Base-by-base conservation (phyloP, 2,113 vertebrate species). In the Symphodus melops region DNA sequence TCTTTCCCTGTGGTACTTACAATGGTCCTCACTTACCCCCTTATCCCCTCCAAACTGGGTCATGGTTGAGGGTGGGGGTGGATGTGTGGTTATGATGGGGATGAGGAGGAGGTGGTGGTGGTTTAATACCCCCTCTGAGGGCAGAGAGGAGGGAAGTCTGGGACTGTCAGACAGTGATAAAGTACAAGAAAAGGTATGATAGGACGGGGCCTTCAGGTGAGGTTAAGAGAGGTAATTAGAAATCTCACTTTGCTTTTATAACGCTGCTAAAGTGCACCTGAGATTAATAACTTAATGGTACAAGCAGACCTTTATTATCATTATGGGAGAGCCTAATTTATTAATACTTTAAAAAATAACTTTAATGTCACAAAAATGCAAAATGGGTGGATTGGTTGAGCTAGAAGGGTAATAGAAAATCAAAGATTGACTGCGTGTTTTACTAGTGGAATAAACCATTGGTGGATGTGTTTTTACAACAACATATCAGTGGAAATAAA, bases 11-110 rank as follows among this genome's bases (percentile, higher is more conserved):
- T 86, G 87, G 89, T 81, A 54, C 80, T 87, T 85, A 86, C 88
- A 89, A 82, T 82, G 85, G 89, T 88, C 86, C 90, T 86, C 86
- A 82, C 87, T 92, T 87, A 89, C 90, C 85, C 89, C 87, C 72
- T 85, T 80, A 87, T 87, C 64, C 84, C 81, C 81, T 76, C 59
- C 88, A 83, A 95, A 88, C 75, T 94, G 92, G 93, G 92, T 93
- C 94, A 94, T 49, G 84, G 88, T 79, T 83, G 85, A 86, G 82
- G 84, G 84, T 87, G 70, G 84, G 82, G 68, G 54, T 67, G 23
- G 44, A 19, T 74, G 65, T 68, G 41, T 52, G 68, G 48, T 64
- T 39, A 17, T 60, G 83, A 80, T 16, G 83, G 57, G 21, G 56
- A 59, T 19, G 81, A 63, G 55, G 60, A 60, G 20, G 78, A 61